Evolutionary conservation across 1,140 invertebrate genomes (phyloP).

Genomic region (Heterodera carotae): DNA sequence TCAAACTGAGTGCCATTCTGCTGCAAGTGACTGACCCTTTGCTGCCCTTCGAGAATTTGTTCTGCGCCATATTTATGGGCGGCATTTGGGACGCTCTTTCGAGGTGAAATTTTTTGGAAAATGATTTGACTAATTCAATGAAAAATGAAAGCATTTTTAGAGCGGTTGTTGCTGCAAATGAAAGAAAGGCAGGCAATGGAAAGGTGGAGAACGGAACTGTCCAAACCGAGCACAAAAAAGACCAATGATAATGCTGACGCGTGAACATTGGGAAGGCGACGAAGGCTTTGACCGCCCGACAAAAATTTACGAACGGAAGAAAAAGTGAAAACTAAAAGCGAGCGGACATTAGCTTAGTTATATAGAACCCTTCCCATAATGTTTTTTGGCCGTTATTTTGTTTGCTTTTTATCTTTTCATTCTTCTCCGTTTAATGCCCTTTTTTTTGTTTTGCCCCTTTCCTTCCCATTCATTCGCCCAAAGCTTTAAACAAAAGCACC

Average conservation of each 20-base stretch:
- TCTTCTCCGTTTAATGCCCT: not conserved
- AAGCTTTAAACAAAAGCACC: slow-evolving; percentile 1
- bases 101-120: slow-evolving; percentile 37
- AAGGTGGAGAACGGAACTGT: slow-evolving; percentile 52
- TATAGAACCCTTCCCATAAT: not conserved
- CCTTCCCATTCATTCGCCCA: not conserved
- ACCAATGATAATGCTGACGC: slow-evolving; percentile 31
- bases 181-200: slow-evolving; percentile 26
- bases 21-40: slow-evolving; percentile 97
- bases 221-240: slow-evolving; percentile 43
- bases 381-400: not conserved
- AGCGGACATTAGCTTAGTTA: no score
- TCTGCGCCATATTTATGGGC: slow-evolving; percentile 93
- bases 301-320: no score
- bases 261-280: no score
- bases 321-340: no score
- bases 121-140: not conserved
- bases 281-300: no score
- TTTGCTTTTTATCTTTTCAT: no score
- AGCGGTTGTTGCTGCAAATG: slow-evolving; percentile 47
- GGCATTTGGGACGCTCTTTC: slow-evolving; percentile 92
- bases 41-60: slow-evolving; percentile 94
- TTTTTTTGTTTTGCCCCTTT: not conserved
- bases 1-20: slow-evolving; percentile 92
- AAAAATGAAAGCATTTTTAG: slow-evolving; percentile 46